Base-by-base conservation (phyloP, 1,140 invertebrate genomes). In the Calliopsis andreniformis region DNA sequence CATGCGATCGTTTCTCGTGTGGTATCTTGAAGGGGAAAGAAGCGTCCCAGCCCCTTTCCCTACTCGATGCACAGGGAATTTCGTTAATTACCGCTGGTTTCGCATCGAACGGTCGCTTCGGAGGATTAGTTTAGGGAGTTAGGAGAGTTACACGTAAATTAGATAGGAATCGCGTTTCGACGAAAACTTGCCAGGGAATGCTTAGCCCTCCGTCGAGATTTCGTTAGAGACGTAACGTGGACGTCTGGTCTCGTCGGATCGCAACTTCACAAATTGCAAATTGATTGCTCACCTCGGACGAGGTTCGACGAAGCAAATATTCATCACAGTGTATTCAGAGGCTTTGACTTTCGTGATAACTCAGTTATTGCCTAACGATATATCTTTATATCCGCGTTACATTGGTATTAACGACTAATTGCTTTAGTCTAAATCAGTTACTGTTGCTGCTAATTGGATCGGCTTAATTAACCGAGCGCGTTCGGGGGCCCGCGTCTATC, bases 371-470 rank as follows among this genome's bases (percentile, higher is more conserved):
- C 23, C 20, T 47, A 18, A 25, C 16, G 30, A 18, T 47, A 16
- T 20, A 20, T 10, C 35, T 6, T 16, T 32, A 6, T 4, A 39
- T 25, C 3, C n/a, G 45, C 30, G 5, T 45, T n/a, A 7, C 42
- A 5, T 4, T 28, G 28, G 43, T 67, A 75, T 67, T 30, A 20
- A 39, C 63, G 49, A 23, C 71, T 75, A 75, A 75, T 75, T 75
- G 42, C 51, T 66, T 67, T 67, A 56, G 39, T 47, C 66, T 75
- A 75, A 75, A 75, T 64, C 18, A 64, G 35, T 64, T 72, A 42
- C 70, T 10, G 18, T 30, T 47, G 16, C 55, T 16, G 23, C 39
- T 75, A 75, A 75, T 75, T 75, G 63, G 71, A 75, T 67, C 71
- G 28, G 30, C 43, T 66, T 58, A 75, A 75, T 75, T 75, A 67